Evolutionary conservation across 2,888 invertebrate genomes (phyloP).

Genomic region (Apeira syringaria): DNA sequence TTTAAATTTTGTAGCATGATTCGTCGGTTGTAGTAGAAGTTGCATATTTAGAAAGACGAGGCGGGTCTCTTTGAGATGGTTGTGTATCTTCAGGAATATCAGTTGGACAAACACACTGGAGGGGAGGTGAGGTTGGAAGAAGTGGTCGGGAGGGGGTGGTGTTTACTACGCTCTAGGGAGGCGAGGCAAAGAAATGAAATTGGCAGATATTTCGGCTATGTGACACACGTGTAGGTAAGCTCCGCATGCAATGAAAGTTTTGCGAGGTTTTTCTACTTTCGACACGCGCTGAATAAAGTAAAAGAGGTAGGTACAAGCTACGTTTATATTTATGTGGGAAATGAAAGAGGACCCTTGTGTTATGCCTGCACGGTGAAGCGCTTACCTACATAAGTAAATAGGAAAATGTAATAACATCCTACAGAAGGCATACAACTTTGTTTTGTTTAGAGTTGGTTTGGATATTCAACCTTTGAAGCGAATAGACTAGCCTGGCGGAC

Average conservation of each 20-base stretch:
- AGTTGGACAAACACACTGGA: constrained; percentile 68
- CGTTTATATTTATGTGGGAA: constrained; percentile 46
- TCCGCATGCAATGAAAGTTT: constrained; percentile 70
- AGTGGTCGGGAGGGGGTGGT: constrained; percentile 53
- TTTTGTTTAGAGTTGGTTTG: constrained; percentile 20
- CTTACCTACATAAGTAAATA: constrained; percentile 39
- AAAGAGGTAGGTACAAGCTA: constrained; percentile 54
- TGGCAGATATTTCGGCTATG: constrained; percentile 78
- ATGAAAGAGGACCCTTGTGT: constrained; percentile 54
- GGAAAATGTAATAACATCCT: constrained; percentile 34
- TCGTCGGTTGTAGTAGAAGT: constrained; percentile 26
- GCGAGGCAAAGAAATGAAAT: constrained; percentile 76
- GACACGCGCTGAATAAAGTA: constrained; percentile 68
- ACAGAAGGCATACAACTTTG: constrained; percentile 26
- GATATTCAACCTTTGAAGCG: too few relatives aligned
- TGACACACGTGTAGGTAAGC: constrained; percentile 71
- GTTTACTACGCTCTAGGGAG: constrained; percentile 79
- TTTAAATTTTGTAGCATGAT: constrained; percentile 37
- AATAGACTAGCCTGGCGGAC: too few relatives aligned
- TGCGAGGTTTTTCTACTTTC: constrained; percentile 72
- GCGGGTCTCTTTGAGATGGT: constrained; percentile 51
- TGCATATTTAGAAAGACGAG: constrained; percentile 33
- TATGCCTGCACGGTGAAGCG: constrained; percentile 36
- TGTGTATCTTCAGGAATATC: constrained; percentile 71
- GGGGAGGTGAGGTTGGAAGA: constrained; percentile 43